phyloP scores from a whole-genome alignment of 2,797 vertebrate genomes.

The Heterohyrax brucei region DNA sequence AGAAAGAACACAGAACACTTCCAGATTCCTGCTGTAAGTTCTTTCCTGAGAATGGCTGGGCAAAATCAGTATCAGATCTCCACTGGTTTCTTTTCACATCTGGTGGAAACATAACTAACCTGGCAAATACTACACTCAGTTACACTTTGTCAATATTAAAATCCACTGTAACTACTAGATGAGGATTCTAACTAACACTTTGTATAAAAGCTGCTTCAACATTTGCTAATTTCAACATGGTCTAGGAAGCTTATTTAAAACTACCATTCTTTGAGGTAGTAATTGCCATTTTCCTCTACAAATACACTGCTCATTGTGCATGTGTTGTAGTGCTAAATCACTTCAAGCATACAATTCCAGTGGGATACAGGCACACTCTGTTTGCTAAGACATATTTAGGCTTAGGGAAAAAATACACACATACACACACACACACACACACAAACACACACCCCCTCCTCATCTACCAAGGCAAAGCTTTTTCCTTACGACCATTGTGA shows the following conservation, averaged over 20 bases:
- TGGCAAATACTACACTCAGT: constrained; percentile 27
- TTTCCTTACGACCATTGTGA: background rate
- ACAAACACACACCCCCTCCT: background rate
- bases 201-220: constrained; percentile 27
- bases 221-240: constrained; percentile 42
- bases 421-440: no score
- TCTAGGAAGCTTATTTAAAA: constrained; percentile 17
- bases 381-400: background rate
- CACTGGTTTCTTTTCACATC: background rate
- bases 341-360: constrained; percentile 27
- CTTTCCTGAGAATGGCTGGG: background rate
- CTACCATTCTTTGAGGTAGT: background rate
- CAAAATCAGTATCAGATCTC: constrained; percentile 51
- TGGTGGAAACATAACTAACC: constrained; percentile 18
- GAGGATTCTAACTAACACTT: constrained; percentile 35
- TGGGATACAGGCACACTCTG: background rate
- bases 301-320: background rate
- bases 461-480: background rate
- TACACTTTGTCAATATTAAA: constrained; percentile 21
- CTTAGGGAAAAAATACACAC: no score
- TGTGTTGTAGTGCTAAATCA: constrained; percentile 17
- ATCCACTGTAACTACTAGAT: constrained; percentile 10
- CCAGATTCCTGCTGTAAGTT: background rate
- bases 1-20: background rate
- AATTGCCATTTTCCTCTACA: background rate